Conservation (phyloP, 2,113 vertebrate species). For the Acanthisitta chloris region DNA sequence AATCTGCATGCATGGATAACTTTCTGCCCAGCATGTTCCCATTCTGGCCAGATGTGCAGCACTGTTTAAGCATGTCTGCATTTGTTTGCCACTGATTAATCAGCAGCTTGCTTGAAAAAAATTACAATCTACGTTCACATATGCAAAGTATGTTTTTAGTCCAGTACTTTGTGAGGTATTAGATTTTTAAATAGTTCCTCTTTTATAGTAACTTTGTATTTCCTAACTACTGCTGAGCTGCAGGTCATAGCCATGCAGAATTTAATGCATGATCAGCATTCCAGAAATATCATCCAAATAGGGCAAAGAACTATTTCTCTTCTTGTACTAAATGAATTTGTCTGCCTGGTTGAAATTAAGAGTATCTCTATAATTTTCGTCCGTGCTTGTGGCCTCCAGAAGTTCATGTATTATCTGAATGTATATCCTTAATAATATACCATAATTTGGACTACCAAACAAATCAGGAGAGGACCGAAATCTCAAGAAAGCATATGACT, state of each 20-base stretch:
- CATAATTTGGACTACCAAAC: not conserved
- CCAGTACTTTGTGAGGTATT: not conserved
- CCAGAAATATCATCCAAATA: not conserved
- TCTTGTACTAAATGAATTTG: not conserved
- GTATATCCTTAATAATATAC: not conserved
- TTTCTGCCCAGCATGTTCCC: not conserved
- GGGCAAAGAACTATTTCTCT: not conserved
- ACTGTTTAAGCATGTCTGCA: not conserved
- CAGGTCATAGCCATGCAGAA: not conserved
- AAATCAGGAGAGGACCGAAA: not conserved
- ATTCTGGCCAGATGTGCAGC: not conserved
- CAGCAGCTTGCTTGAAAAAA: not conserved
- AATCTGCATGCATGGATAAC: not conserved
- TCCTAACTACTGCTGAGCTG: not conserved
- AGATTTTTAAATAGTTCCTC: not conserved
- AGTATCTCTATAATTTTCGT: not conserved
- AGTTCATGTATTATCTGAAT: not conserved
- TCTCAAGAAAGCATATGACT: not conserved
- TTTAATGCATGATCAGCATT: rapidly evolving
- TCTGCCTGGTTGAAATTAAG: not conserved
- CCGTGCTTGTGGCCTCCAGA: not conserved
- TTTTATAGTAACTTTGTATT: not conserved
- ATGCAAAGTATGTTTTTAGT: not conserved
- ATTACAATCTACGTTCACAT: not conserved
- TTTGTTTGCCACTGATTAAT: not conserved